Conservation (phyloP, 2,797 vertebrate genomes). For the Protonibea diacanthus region DNA sequence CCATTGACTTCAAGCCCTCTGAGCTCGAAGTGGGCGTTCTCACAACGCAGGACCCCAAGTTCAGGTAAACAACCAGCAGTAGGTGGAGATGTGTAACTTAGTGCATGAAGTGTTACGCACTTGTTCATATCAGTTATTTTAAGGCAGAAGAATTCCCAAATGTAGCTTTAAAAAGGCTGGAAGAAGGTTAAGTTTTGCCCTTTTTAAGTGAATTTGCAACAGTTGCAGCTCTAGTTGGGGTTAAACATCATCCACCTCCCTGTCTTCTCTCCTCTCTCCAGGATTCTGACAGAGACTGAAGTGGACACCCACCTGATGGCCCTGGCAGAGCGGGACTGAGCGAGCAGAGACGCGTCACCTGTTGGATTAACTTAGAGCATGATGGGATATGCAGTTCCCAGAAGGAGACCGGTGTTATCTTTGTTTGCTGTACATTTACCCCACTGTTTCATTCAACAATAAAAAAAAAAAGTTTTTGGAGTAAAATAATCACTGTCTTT, state of each 20-base stretch:
- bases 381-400: constrained; percentile 74
- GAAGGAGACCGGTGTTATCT: constrained; percentile 75
- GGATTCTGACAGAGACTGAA: constrained; percentile 95
- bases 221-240: neutral
- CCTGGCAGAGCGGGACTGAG: constrained; percentile 95
- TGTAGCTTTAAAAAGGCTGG: too few species aligned
- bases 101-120: too few species aligned
- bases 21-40: constrained; percentile 96
- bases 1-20: constrained; percentile 98
- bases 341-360: constrained; percentile 48
- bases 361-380: constrained; percentile 83
- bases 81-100: too few species aligned
- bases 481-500: constrained; percentile 65
- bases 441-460: constrained; percentile 84
- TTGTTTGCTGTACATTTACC: constrained; percentile 88
- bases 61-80: constrained; percentile 86
- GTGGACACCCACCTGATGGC: constrained; percentile 94
- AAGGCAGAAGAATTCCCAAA: too few species aligned
- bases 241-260: neutral
- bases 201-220: too few species aligned
- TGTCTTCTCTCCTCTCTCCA: constrained; percentile 75
- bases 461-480: constrained; percentile 82
- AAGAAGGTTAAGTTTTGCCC: too few species aligned
- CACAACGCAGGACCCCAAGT: constrained; percentile 93
- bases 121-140: too few species aligned